Base-by-base conservation (phyloP, 2,888 invertebrate species). In the Cantharis lateralis region DNA sequence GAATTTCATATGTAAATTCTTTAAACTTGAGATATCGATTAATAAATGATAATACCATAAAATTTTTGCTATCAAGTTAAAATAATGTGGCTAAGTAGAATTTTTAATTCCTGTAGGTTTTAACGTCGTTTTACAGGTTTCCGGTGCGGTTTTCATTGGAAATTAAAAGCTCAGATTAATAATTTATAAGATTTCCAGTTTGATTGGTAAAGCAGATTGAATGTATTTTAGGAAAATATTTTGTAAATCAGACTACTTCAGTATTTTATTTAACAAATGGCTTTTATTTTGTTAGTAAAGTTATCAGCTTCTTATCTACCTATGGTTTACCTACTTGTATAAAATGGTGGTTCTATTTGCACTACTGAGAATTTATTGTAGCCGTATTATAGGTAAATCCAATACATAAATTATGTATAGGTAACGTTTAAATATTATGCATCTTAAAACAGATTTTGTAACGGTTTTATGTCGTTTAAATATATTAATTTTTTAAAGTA, bases 231-330 rank as follows among this genome's bases (percentile, higher is more conserved):
- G 20, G 7, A 66, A 66, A 13, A 66, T n/a, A 20, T 66, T 66
- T n/a, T 66, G n/a, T 20, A 66, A 66, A 18, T 63, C 74, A 73
- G 64, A 15, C 68, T 78, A 77, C 75, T 72, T 73, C 20, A 71
- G 63, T 73, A 72, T 76, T 80, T 80, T 76, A 74, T 80, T 80
- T 78, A 74, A 70, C 70, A 74, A 74, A 74, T 80, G 79, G 80
- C 76, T 79, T 81, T 81, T 64, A 70, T 70, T 70, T 74, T 66
- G 74, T 64, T 20, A 15, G 66, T 32, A 73, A 68, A 74, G 63
- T 74, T 74, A 74, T 74, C 74, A 70, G 74, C 48, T 66, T 18
- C 74, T 74, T 74, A 75, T 75, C 71, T 71, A 16, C 26, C 15
- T 20, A 10, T 10, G 61, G 66, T 75, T 71, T 66, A 66, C 75